A percentile compares a stretch with the other conserved stretches of the same genome.
These are phyloP conservation scores for Ptychadena robeensis DNA, from an alignment of 2,797 vertebrate genomes.

Conservation along the genomic window DNA sequence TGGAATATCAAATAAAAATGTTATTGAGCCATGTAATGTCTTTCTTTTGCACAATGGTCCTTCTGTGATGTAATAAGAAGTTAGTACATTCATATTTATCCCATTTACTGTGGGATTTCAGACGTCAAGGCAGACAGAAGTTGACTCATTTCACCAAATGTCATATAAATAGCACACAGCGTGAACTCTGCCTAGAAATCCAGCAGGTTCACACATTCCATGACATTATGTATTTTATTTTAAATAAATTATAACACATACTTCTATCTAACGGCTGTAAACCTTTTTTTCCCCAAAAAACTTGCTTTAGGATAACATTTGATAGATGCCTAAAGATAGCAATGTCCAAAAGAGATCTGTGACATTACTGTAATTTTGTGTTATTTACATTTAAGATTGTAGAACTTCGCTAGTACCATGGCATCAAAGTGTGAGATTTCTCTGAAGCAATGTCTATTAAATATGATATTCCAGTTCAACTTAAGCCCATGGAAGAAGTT, in stretches of 20 bases:
- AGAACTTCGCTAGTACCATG: conserved; percentile 21
- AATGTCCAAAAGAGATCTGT: background rate
- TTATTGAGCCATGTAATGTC: conserved; percentile 8
- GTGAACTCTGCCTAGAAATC: conserved; percentile 8
- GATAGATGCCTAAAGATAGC: background rate
- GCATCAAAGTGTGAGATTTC: conserved; percentile 11
- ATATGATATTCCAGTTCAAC: conserved; percentile 10
- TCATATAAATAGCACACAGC: conserved; percentile 43
- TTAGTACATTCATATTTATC: conserved; percentile 30
- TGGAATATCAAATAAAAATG: background rate
- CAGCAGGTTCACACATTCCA: background rate
- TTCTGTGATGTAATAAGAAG: background rate
- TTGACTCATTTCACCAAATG: conserved; percentile 45
- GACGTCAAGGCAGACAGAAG: conserved; percentile 45
- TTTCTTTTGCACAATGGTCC: conserved; percentile 30
- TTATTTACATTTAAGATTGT: conserved; percentile 12
- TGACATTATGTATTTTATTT: conserved; percentile 19
- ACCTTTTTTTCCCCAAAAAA: background rate
- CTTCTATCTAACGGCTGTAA: background rate
- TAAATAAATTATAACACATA: conserved; percentile 28
- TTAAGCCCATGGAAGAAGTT: conserved; percentile 33
- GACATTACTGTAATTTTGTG: conserved; percentile 4
- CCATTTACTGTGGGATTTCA: conserved; percentile 28
- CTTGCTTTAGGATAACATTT: background rate
- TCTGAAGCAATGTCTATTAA: conserved; percentile 35